Base-by-base conservation (phyloP, 2,113 vertebrate genomes). In the Egretta garzetta region DNA sequence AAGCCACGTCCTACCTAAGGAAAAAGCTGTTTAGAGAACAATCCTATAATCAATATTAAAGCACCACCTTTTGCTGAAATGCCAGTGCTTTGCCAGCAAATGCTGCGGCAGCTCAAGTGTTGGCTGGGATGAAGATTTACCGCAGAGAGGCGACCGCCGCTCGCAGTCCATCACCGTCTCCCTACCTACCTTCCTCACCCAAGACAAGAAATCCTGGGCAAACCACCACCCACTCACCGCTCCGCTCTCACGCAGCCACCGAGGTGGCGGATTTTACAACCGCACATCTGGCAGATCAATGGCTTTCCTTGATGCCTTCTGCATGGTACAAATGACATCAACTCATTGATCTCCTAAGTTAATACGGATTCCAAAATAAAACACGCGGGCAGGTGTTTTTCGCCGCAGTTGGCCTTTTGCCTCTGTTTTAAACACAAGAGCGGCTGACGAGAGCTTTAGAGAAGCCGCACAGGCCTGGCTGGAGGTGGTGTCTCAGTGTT, bases 261-360 rank as follows among this genome's bases (percentile, higher is more conserved):
- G 84, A 84, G 49, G n/a, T 26, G 20, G 91, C 41, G 73, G 84
- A 72, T 93, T 77, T 95, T 97, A 86, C 93, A 89, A 22, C 67
- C 76, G 15, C 82, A 94, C 86, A 97, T 97, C 90, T 96, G 90
- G 80, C 95, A 97, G 52, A 90, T 63, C 93, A 97, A 90, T 80
- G 88, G 64, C 91, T 95, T 90, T 27, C 93, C 67, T 27, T 67
- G 70, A 93, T 45, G 88, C 88, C 93, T 80, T 76, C 96, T 86
- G 82, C 86, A 63, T 63, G 91, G 59, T 67, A 90, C 85, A 94
- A 96, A 90, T 72, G 89, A 96, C 77, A 97, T 82, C 60, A 76
- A 91, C 73, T 90, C 96, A 94, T 95, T 97, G 92, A 97, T 97
- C 97, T 98, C 80, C 47, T 74, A 93, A 86, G 93, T 93, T 84